These are phyloP conservation scores for Azemiops feae DNA, from an alignment of 2,113 vertebrate species.

Conservation along the genomic window DNA sequence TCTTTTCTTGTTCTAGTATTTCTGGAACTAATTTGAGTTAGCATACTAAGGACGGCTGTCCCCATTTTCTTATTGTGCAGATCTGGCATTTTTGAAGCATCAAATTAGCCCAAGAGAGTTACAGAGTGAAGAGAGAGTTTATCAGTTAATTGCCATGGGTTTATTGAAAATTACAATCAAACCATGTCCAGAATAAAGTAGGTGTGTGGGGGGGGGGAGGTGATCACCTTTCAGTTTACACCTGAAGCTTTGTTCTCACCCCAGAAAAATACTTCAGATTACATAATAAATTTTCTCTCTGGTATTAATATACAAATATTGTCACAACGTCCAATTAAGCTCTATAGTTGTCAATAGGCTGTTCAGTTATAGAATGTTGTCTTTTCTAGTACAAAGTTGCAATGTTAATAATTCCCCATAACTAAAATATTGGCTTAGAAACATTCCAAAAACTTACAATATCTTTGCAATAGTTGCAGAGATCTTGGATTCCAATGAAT, in stretches of 20 bases:
- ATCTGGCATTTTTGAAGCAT: neutral
- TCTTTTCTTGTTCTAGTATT: neutral
- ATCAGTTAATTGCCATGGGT: neutral
- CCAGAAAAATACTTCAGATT: neutral
- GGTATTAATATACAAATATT: neutral
- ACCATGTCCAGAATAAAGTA: neutral
- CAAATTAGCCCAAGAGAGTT: conserved; percentile 12
- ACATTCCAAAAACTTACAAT: conserved; percentile 71
- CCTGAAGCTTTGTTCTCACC: neutral
- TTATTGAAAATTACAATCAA: neutral
- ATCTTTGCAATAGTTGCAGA: conserved; percentile 85
- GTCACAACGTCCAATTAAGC: neutral
- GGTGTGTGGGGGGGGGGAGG: no score
- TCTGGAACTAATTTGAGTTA: neutral
- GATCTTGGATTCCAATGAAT: conserved; percentile 80
- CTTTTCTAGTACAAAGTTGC: neutral
- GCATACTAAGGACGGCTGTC: neutral
- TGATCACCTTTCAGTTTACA: neutral
- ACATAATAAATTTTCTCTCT: neutral
- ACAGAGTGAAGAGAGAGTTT: neutral
- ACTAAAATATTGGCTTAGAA: neutral
- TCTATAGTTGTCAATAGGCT: neutral
- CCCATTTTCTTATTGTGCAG: neutral
- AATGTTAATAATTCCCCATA: neutral
- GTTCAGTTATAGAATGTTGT: neutral